Percentiles rank a stretch among this genome's conserved stretches.
Evolutionary conservation across 1,140 invertebrate species (phyloP).

Genomic region (Sinella curviseta): DNA sequence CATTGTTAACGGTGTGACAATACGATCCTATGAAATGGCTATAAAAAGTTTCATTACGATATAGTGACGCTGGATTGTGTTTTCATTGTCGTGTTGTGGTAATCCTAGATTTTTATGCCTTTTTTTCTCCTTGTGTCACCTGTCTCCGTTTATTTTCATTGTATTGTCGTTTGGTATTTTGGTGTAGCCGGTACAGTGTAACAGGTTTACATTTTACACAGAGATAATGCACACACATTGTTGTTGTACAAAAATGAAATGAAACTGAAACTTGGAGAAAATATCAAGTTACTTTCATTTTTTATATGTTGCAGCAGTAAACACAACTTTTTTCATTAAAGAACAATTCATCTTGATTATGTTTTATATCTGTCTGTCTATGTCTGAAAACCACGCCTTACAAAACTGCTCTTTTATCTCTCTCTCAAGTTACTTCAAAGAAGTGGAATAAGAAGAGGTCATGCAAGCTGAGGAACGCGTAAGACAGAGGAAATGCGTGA

Average conservation of each 20-base stretch:
- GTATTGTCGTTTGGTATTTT: not conserved
- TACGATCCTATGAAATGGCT: too few species aligned
- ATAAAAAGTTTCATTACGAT: too few species aligned
- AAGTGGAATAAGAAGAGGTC: not conserved
- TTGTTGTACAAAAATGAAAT: too few species aligned
- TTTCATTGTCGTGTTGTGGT: not conserved
- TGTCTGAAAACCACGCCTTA: not conserved
- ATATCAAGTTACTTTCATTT: conserved; percentile 16
- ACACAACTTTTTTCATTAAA: too few species aligned
- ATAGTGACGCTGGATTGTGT: not conserved
- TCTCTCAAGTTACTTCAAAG: too few species aligned
- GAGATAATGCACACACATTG: too few species aligned
- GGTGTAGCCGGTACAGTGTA: too few species aligned
- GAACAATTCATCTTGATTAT: conserved; percentile 13
- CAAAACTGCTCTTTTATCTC: too few species aligned
- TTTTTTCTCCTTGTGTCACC: not conserved
- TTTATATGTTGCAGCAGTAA: not conserved
- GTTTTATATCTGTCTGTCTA: too few species aligned
- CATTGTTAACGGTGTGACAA: too few species aligned
- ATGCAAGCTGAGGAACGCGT: not conserved
- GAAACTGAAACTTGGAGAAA: conserved; percentile 12
- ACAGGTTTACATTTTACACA: too few species aligned
- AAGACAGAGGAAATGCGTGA: not conserved
- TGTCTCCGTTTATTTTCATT: not conserved
- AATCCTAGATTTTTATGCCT: not conserved